Evolutionary conservation across 2,113 vertebrate genomes (phyloP), one percentile per base, ranked within the genome.

Genomic region (Nibea coibor): DNA sequence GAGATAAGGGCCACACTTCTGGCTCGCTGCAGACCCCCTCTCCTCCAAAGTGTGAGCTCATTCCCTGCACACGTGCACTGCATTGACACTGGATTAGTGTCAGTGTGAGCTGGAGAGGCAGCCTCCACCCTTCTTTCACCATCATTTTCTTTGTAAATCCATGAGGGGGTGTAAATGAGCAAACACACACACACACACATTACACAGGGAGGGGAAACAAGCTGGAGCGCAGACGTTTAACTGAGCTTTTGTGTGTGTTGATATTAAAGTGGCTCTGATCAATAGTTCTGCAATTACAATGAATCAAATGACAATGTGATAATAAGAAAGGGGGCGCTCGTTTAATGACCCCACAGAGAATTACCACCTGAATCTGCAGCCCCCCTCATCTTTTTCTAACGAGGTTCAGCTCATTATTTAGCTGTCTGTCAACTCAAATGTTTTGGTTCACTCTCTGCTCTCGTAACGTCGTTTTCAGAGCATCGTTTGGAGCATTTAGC

Each of bases 121-220:
- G 80, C 72, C 87, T 83, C 76, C 88, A 65, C 80, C 88, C 84
- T 76, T 75, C 78, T 57, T 39, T 62, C 69, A 59, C 84, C 64
- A 65, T 86, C 56, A 66, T 70, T 82, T 86, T 72, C 81, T 83
- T 62, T 89, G 71, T 68, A 73, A 79, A 87, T 89, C 80, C 81
- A 78, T 77, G 85, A 88, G 86, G 84, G 88, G 83, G 87, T 82
- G 88, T 88, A 84, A 82, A 89, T 68, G 72, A 85, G 75, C 70
- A 35, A 35, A 35, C 35, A 35, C 35, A 35, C 35, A 35, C 35
- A 31, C 31, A 39, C 35, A 72, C 48, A 67, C 16, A 42, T 71
- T 74, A 65, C 24, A 53, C 71, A 76, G 62, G 79, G 53, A 57
- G 69, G 76, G 35, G 76, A 65, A 69, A 65, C 17, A 1, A 67